Percentiles rank a stretch among this genome's conserved stretches.
phyloP scores from a whole-genome alignment of 2,113 vertebrate genomes.

The Thamnaconus septentrionalis region DNA sequence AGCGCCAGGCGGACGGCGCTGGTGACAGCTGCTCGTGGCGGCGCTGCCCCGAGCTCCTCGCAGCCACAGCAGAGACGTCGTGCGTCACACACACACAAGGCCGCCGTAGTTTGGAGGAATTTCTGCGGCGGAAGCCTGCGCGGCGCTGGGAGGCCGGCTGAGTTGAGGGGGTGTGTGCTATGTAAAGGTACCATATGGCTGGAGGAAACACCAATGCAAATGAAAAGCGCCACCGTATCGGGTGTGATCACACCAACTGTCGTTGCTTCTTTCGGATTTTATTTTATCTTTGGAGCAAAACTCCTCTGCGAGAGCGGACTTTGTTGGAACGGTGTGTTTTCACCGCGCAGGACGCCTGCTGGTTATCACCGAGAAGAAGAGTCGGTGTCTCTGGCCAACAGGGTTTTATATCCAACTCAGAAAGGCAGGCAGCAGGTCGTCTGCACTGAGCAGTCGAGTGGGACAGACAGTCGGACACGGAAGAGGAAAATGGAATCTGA shows the following conservation, averaged over 20 bases:
- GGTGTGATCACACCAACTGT: conserved; percentile 16
- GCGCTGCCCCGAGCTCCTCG: conserved; percentile 38
- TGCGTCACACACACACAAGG: conserved; percentile 30
- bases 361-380: too few species aligned
- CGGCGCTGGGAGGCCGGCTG: conserved; percentile 14
- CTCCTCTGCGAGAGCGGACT: background rate
- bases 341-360: background rate
- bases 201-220: conserved; percentile 37
- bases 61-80: conserved; percentile 50
- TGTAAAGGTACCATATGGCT: conserved; percentile 51
- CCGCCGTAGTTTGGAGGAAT: conserved; percentile 55
- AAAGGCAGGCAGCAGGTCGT: too few species aligned
- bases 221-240: conserved; percentile 8
- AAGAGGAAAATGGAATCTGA: too few species aligned
- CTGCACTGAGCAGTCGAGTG: too few species aligned
- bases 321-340: background rate
- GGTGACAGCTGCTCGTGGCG: conserved; percentile 64
- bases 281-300: background rate
- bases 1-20: conserved; percentile 35
- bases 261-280: background rate
- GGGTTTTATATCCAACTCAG: too few species aligned
- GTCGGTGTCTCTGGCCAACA: too few species aligned
- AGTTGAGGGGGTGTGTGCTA: conserved; percentile 6
- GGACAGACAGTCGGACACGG: too few species aligned
- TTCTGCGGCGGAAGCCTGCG: conserved; percentile 37